Conservation (phyloP, 37 sponge, comb jelly and placozoan genomes). For the Halisarca cf. caerulea region DNA sequence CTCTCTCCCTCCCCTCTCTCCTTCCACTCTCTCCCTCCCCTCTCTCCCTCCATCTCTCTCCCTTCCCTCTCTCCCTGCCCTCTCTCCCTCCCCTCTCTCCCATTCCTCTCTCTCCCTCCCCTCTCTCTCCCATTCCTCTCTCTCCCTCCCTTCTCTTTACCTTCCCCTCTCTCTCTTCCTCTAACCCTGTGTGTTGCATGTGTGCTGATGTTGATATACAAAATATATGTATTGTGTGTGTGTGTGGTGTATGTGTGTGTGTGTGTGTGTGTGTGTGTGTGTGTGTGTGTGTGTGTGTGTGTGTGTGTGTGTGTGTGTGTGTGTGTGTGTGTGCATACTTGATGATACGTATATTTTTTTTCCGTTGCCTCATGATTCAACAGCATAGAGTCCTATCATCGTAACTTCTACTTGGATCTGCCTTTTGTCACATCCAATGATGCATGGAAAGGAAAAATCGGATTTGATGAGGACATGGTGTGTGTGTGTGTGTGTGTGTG, state of each 20-base stretch:
- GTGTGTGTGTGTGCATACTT: not conserved
- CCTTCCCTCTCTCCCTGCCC: too few relatives aligned
- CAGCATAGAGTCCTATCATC: not conserved
- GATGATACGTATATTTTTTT: not conserved
- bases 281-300: not conserved
- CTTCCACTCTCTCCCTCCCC: too few relatives aligned
- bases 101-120: too few relatives aligned
- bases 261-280: not conserved
- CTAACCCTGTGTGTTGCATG: too few relatives aligned
- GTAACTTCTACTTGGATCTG: not conserved
- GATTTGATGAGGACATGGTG: not conserved
- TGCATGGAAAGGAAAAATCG: slow-evolving; percentile 3
- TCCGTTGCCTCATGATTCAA: not conserved
- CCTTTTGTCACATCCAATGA: not conserved
- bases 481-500: not conserved
- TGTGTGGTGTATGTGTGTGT: not conserved
- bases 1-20: not conserved
- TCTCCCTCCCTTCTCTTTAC: not conserved
- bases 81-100: too few relatives aligned
- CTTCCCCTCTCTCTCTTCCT: too few relatives aligned
- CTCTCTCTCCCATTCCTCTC: too few relatives aligned
- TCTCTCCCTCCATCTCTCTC: too few relatives aligned
- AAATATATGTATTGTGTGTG: too few relatives aligned
- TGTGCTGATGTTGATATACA: too few relatives aligned
- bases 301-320: slow-evolving; percentile 13